Percentiles rank a stretch among this genome's conserved stretches.
Conservation (phyloP, 2,113 vertebrate genomes). For the Nothocercus nigrocapillus region DNA sequence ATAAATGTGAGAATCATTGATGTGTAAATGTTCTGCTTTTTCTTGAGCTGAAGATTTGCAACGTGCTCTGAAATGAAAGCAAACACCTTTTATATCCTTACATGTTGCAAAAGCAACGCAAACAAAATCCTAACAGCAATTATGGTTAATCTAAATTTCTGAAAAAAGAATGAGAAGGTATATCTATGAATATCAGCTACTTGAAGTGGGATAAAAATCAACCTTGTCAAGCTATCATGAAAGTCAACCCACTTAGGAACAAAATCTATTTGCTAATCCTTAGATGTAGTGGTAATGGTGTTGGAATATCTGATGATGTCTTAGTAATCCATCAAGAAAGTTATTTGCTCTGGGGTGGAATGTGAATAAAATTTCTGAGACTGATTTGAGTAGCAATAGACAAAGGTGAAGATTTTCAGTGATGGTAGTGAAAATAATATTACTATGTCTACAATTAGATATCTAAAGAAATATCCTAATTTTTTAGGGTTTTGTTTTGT, state of each 20-base stretch:
- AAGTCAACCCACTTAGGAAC: neutral
- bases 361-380: neutral
- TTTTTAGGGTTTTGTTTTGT: neutral
- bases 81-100: neutral
- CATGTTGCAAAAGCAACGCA: neutral
- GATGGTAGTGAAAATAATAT: neutral
- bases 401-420: neutral
- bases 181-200: neutral
- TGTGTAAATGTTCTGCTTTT: neutral
- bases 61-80: neutral
- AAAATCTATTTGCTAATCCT: neutral
- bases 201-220: neutral
- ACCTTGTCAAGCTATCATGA: neutral
- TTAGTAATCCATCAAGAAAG: neutral
- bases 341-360: neutral
- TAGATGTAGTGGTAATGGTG: neutral
- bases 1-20: neutral
- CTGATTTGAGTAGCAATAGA: neutral
- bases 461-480: neutral
- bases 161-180: fast-evolving
- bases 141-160: neutral
- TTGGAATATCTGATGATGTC: neutral
- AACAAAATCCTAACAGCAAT: neutral
- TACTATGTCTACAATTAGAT: neutral
- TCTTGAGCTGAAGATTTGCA: neutral